Conservation (phyloP, 2,797 vertebrate genomes). For the Pseudocheirus occidentalis region DNA sequence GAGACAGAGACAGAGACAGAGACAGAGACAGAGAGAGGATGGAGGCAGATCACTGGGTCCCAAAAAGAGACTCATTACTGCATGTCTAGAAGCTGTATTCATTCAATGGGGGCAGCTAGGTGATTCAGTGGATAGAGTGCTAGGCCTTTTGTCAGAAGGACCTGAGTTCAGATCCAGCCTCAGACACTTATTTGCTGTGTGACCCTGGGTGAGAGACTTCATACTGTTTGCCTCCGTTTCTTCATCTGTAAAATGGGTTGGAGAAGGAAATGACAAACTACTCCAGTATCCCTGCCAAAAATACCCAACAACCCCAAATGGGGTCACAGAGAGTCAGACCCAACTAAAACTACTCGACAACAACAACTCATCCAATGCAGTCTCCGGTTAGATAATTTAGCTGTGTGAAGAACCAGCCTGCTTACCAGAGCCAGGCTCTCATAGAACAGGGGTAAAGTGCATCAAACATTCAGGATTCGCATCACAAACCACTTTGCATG, state of each 20-base stretch:
- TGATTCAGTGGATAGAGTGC: not conserved
- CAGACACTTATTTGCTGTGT: not conserved
- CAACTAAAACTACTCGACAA: not conserved
- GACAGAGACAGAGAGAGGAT: not conserved
- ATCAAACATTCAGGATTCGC: not conserved
- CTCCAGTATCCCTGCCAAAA: not conserved
- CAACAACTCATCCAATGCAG: not conserved
- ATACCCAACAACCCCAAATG: not conserved
- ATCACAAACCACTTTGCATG: not conserved
- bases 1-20: not conserved
- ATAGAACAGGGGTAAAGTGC: not conserved
- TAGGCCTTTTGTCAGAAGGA: not conserved
- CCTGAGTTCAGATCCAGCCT: not conserved
- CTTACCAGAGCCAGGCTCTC: not conserved
- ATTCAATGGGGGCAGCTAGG: not conserved
- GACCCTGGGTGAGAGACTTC: not conserved
- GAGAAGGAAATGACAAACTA: not conserved
- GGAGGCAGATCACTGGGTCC: not conserved
- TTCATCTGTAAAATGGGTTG: not conserved
- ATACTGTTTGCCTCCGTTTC: not conserved
- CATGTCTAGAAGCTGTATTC: not conserved
- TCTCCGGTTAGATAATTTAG: not conserved
- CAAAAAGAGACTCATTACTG: not conserved
- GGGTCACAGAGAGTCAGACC: not conserved
- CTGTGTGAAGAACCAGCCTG: not conserved